A percentile compares a stretch with the other conserved stretches of the same genome.
phyloP scores from a whole-genome alignment of 2,797 vertebrate genomes.

The Poecilia velifera region DNA sequence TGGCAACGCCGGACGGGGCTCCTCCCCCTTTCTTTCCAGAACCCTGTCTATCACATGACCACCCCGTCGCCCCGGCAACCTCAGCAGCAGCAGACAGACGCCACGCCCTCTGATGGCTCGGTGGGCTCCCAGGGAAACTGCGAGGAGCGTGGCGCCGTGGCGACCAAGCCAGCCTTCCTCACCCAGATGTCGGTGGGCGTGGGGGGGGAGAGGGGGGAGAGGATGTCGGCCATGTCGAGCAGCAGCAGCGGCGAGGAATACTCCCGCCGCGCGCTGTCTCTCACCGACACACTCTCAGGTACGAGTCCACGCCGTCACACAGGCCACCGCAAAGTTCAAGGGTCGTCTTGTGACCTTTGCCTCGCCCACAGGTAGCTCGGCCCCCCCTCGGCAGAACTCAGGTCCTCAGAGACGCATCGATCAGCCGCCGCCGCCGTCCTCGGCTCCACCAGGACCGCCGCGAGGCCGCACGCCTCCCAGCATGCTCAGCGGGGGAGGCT shows the following conservation, averaged over 20 bases:
- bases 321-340: background rate
- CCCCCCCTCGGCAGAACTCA: slow-evolving; percentile 87
- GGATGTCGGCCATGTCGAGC: slow-evolving; percentile 72
- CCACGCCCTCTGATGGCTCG: slow-evolving; percentile 84
- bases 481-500: slow-evolving; percentile 76
- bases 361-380: slow-evolving; percentile 54
- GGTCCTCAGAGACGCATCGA: slow-evolving; percentile 94
- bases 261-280: slow-evolving; percentile 79
- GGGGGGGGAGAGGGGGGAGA: slow-evolving; percentile 49
- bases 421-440: slow-evolving; percentile 86
- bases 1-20: slow-evolving; percentile 87
- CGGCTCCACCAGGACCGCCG: slow-evolving; percentile 77
- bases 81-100: slow-evolving; percentile 67
- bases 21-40: slow-evolving; percentile 94
- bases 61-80: slow-evolving; percentile 77
- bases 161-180: slow-evolving; percentile 84
- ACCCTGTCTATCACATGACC: slow-evolving; percentile 94
- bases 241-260: slow-evolving; percentile 86
- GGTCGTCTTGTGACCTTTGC: slow-evolving; percentile 13
- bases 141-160: slow-evolving; percentile 80
- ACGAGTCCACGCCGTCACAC: background rate
- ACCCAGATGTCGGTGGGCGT: slow-evolving; percentile 77
- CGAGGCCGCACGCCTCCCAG: slow-evolving; percentile 91
- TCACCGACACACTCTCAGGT: slow-evolving; percentile 78
- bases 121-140: slow-evolving; percentile 87